Percentiles rank a stretch among this genome's conserved stretches.
phyloP scores from a whole-genome alignment of 2,797 vertebrate genomes.

The Cuniculus paca region DNA sequence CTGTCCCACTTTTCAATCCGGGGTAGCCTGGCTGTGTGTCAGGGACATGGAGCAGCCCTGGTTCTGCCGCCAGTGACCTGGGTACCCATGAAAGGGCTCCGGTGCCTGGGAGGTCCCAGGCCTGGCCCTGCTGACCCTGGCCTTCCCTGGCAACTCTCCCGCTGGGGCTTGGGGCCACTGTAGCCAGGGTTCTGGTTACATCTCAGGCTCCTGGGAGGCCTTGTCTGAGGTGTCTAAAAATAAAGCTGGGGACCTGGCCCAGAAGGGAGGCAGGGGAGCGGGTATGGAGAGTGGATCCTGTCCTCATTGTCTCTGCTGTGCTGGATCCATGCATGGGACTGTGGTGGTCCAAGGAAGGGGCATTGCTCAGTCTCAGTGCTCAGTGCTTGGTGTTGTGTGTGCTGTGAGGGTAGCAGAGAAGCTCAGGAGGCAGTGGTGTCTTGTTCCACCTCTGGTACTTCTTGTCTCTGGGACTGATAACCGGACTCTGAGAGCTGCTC shows the following conservation, averaged over 20 bases:
- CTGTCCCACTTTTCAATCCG: neutral
- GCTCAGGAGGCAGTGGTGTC: neutral
- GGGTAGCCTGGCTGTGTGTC: neutral
- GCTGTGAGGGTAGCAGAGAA: neutral
- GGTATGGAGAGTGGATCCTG: no score
- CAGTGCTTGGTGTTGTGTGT: neutral
- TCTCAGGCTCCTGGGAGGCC: neutral
- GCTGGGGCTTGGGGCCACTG: neutral
- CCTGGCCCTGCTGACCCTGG: neutral
- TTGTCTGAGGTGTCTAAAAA: conserved; percentile 48
- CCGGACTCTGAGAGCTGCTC: neutral
- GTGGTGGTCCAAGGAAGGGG: neutral
- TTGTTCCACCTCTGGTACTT: neutral
- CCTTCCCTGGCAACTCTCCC: neutral
- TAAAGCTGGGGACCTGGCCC: neutral
- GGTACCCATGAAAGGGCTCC: neutral
- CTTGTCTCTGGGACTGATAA: neutral
- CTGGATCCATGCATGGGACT: neutral
- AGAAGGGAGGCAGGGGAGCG: neutral
- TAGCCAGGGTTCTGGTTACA: conserved; percentile 41
- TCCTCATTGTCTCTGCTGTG: neutral
- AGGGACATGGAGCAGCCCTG: neutral
- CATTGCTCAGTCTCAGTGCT: neutral
- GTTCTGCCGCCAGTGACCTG: no score
- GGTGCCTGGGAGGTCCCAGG: neutral